Conservation (phyloP, 2,888 invertebrate species). For the Sarcophaga subvicina region DNA sequence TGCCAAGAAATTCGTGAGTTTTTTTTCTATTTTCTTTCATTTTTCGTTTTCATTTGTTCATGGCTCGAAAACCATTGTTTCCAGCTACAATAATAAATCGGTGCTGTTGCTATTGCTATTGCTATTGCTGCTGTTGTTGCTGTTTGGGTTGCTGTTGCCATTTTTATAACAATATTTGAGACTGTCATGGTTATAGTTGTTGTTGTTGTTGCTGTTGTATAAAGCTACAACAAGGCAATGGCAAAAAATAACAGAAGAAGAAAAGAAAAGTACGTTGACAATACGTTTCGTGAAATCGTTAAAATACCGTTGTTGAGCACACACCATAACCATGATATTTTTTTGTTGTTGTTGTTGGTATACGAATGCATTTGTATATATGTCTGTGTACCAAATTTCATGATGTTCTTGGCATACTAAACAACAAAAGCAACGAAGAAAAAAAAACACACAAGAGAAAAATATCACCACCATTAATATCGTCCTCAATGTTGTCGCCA, state of each 20-base stretch:
- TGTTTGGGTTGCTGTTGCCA: constrained; percentile 11
- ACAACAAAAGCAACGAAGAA: constrained; percentile 29
- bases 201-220: constrained; percentile 46
- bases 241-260: constrained; percentile 1
- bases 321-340: constrained; percentile 49
- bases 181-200: constrained; percentile 37
- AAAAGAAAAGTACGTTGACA: constrained; percentile 60
- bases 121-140: constrained; percentile 18
- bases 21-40: neutral
- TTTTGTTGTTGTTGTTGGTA: too few species aligned
- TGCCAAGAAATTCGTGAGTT: constrained; percentile 21
- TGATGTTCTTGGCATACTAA: constrained; percentile 49
- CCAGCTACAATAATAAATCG: constrained; percentile 33
- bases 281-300: constrained; percentile 69
- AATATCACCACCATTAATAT: constrained; percentile 31
- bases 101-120: neutral
- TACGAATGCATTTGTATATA: neutral
- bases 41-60: constrained; percentile 21
- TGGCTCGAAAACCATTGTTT: constrained; percentile 44
- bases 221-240: constrained; percentile 39
- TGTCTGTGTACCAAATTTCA: constrained; percentile 24
- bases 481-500: constrained; percentile 5
- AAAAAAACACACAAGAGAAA: constrained; percentile 30
- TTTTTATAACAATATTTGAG: constrained; percentile 51
- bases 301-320: constrained; percentile 60